Evolutionary conservation across 2,113 vertebrate genomes (phyloP).

Genomic region (Melospiza georgiana): DNA sequence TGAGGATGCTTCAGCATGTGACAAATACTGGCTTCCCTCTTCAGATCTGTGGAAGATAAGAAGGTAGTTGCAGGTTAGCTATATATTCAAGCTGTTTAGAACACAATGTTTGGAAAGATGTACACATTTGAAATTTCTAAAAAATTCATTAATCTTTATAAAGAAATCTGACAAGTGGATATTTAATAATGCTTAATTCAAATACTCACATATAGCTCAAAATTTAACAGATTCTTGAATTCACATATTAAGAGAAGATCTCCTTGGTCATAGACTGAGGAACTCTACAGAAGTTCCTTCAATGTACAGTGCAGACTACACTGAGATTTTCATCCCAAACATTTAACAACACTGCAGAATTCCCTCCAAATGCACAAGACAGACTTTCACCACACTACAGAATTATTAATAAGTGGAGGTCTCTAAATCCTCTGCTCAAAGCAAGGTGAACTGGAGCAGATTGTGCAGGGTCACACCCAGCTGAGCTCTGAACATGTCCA

Average conservation of each 20-base stretch:
- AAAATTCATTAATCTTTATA: background rate
- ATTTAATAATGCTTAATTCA: background rate
- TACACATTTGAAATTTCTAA: background rate
- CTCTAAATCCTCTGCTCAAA: background rate
- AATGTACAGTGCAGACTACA: background rate
- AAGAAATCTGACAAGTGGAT: background rate
- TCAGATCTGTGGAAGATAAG: conserved; percentile 86
- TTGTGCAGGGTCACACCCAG: background rate
- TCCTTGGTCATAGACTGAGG: background rate
- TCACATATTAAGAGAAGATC: background rate
- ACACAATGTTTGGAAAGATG: background rate
- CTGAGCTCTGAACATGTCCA: background rate
- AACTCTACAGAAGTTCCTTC: background rate
- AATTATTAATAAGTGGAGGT: background rate
- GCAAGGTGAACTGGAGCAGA: background rate
- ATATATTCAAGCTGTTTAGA: background rate
- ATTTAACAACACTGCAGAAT: background rate
- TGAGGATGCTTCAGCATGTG: conserved; percentile 99
- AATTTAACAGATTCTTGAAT: background rate
- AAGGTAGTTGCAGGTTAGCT: conserved; percentile 42
- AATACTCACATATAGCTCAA: background rate
- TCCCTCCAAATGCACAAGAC: background rate
- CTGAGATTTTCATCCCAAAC: background rate
- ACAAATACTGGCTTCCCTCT: conserved; percentile 98
- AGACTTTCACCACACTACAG: background rate